Evolutionary conservation across 2,888 invertebrate genomes (phyloP), one percentile per base, ranked within the genome.

Genomic region (Neoitamus cyanurus): DNA sequence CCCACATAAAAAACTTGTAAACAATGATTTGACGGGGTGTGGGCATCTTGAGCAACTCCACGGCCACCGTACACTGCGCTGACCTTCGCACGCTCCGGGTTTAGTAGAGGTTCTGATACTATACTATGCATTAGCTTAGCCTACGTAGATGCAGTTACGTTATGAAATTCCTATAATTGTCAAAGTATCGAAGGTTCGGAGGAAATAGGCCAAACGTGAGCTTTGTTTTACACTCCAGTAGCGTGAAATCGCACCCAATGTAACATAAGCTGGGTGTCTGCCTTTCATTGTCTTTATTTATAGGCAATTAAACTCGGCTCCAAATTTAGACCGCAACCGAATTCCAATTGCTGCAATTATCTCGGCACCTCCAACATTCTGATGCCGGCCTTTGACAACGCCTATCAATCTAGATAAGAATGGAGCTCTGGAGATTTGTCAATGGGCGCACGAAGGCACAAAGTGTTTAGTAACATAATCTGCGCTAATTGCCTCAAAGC

Each of bases 161-260:
- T 73, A 73, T 36, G 73, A 73, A 73, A 73, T 73, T 34, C 73
- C n/a, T 73, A 30, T 73, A 20, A 36, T 73, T 36, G 34, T 73
- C 73, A 73, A 37, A 73, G 73, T 20, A n/a, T 73, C 25, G 73
- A 73, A 73, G 36, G 73, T 73, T 34, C 36, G 15, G 25, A 11
- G 11, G 37, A 73, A 73, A 73, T 36, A 25, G 73, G 73, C 20
- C 73, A 73, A 73, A 73, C 73, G 36, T 73, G 36, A 73, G n/a
- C 37, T 73, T 36, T 37, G 73, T 20, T 73, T 73, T 36, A 73
- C n/a, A 36, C 73, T 73, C 25, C 36, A 73, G 2, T 13, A 37
- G 73, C 73, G 37, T 73, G 73, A 73, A 73, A 73, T 73, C 73
- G 42, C 4, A 15, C 5, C 42, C 42, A 42, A 42, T 42, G 42